Evolutionary conservation across 2,113 vertebrate species (phyloP).

Genomic region (Patagioenas fasciata): DNA sequence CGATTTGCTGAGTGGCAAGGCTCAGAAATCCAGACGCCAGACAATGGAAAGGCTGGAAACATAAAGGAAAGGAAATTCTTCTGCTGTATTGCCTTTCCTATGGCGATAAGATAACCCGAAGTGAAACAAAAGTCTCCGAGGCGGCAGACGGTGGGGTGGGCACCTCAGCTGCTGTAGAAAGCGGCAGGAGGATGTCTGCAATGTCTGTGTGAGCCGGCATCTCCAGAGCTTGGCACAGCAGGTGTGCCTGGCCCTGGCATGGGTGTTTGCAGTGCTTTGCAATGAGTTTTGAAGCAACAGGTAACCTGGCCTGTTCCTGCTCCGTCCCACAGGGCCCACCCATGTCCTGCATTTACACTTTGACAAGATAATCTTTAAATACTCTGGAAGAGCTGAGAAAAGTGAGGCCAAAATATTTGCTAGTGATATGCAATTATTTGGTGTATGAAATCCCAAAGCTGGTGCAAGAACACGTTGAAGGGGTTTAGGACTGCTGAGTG

Average conservation of each 20-base stretch:
- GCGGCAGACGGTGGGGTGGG: constrained; percentile 26
- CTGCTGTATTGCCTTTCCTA: constrained; percentile 84
- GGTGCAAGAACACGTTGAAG: not conserved
- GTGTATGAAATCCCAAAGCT: not conserved
- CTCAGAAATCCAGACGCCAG: constrained; percentile 58
- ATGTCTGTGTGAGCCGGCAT: not conserved
- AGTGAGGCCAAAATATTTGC: not conserved
- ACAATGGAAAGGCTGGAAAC: constrained; percentile 81
- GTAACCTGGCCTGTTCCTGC: not conserved
- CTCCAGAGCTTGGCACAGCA: rapidly evolving
- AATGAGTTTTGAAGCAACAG: not conserved
- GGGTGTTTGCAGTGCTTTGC: rapidly evolving
- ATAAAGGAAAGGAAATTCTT: constrained; percentile 79
- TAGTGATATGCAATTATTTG: not conserved
- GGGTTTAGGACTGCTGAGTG: not conserved
- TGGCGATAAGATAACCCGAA: constrained; percentile 77
- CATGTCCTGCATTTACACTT: rapidly evolving
- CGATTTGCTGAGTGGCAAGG: not conserved
- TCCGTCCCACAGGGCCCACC: rapidly evolving
- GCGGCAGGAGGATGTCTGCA: not conserved
- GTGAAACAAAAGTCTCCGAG: constrained; percentile 58
- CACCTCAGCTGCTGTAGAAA: not conserved
- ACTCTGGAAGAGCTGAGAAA: not conserved
- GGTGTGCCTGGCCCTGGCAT: rapidly evolving
- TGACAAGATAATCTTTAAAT: not conserved